Evolutionary conservation across 2,797 vertebrate species (phyloP).

Genomic region (Anableps anableps): DNA sequence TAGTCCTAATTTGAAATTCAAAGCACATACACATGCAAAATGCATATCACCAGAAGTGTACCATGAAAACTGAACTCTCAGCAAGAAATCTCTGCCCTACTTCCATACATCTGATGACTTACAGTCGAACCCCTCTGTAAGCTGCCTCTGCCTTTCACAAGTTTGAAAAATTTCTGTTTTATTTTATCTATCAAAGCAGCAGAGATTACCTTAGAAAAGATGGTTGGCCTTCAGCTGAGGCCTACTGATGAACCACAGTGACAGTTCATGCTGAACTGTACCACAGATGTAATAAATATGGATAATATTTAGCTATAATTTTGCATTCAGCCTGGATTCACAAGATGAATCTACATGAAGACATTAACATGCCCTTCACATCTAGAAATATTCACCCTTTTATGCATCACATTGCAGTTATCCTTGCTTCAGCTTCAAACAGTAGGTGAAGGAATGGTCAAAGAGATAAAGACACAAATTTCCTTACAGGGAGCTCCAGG

Average conservation of each 20-base stretch:
- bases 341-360: too few species aligned
- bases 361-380: background rate
- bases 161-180: background rate
- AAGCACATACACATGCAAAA: slow-evolving; percentile 9
- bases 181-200: background rate
- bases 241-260: background rate
- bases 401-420: background rate
- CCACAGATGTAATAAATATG: too few species aligned
- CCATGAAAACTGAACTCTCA: background rate
- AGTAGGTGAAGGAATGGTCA: background rate
- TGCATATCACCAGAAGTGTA: background rate
- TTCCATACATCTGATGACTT: background rate
- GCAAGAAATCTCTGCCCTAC: background rate
- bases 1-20: slow-evolving; percentile 28
- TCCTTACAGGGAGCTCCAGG: background rate
- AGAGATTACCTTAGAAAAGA: background rate
- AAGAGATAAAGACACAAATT: background rate
- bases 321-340: too few species aligned
- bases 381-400: background rate
- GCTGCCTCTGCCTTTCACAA: background rate
- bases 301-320: too few species aligned
- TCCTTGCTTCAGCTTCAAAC: background rate
- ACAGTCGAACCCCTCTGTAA: background rate
- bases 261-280: too few species aligned
- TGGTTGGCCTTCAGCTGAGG: background rate